Percentiles rank a stretch among this genome's conserved stretches.
Evolutionary conservation across 2,888 invertebrate genomes (phyloP).

Genomic region (Eulithis prunata): DNA sequence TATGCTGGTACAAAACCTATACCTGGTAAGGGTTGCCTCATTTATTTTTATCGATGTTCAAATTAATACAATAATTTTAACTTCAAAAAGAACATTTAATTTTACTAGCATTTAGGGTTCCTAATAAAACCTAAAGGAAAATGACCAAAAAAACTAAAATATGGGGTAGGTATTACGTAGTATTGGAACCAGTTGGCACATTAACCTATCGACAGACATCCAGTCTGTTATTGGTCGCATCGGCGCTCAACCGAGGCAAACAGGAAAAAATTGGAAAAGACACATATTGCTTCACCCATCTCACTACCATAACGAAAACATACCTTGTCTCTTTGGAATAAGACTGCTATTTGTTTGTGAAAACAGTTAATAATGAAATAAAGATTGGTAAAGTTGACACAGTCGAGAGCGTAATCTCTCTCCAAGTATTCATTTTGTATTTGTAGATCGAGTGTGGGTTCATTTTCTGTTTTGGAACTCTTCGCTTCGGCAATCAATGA

Average conservation of each 20-base stretch:
- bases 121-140: too few species aligned
- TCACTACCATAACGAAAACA: slow-evolving; percentile 3
- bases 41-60: too few species aligned
- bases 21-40: too few species aligned
- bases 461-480: slow-evolving; percentile 29
- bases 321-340: slow-evolving; percentile 6
- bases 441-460: slow-evolving; percentile 35
- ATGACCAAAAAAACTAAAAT: too few species aligned
- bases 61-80: too few species aligned
- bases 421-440: slow-evolving; percentile 58
- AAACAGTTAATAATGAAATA: slow-evolving; percentile 50
- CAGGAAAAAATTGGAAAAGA: slow-evolving; percentile 37
- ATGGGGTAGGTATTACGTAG: too few species aligned
- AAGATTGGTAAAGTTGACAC: slow-evolving; percentile 64
- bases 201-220: slow-evolving; percentile 19
- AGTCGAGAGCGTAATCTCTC: slow-evolving; percentile 61
- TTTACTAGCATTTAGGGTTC: too few species aligned
- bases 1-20: background rate
- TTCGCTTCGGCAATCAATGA: slow-evolving; percentile 18
- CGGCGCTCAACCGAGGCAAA: slow-evolving; percentile 34
- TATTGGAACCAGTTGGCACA: slow-evolving; percentile 9
- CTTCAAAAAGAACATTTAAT: too few species aligned
- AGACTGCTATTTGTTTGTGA: slow-evolving; percentile 19
- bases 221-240: slow-evolving; percentile 33
- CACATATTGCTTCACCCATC: slow-evolving; percentile 34